Evolutionary conservation across 2,888 invertebrate genomes (phyloP).

Genomic region (Lycocerus yunnanus): DNA sequence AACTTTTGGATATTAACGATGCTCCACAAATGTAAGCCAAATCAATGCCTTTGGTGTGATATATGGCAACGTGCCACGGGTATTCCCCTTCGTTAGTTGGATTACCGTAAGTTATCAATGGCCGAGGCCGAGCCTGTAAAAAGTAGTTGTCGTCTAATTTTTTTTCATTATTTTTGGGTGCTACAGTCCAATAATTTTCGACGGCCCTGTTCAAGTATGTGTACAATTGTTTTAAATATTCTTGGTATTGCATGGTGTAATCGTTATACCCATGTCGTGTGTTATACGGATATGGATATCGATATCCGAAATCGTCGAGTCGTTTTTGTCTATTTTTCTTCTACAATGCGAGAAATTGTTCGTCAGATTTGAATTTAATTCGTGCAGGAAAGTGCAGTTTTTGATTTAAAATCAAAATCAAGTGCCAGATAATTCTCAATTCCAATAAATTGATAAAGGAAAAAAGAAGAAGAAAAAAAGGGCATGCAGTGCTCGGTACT

Average conservation of each 20-base stretch:
- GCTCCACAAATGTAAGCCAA: conserved; percentile 51
- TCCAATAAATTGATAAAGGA: neutral
- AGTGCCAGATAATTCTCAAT: neutral
- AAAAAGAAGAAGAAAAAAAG: neutral
- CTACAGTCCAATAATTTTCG: neutral
- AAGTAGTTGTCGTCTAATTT: neutral
- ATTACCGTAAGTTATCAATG: conserved; percentile 64
- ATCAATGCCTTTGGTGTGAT: conserved; percentile 57
- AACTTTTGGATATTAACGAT: conserved; percentile 44
- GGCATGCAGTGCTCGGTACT: too few species aligned
- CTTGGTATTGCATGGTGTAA: neutral
- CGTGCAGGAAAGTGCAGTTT: neutral
- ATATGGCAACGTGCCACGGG: conserved; percentile 72
- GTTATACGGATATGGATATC: neutral
- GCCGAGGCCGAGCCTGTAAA: conserved; percentile 54
- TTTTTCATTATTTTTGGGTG: neutral
- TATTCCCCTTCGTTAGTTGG: conserved; percentile 66
- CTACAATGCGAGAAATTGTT: neutral
- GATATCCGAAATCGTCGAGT: neutral
- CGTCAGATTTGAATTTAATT: neutral
- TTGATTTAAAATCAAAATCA: neutral
- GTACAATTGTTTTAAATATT: neutral
- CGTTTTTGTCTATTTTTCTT: neutral
- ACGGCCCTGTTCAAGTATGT: neutral
- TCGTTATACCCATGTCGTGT: neutral